Evolutionary conservation across 1,140 invertebrate species (phyloP).

Genomic region (Aphaenogaster floridana): DNA sequence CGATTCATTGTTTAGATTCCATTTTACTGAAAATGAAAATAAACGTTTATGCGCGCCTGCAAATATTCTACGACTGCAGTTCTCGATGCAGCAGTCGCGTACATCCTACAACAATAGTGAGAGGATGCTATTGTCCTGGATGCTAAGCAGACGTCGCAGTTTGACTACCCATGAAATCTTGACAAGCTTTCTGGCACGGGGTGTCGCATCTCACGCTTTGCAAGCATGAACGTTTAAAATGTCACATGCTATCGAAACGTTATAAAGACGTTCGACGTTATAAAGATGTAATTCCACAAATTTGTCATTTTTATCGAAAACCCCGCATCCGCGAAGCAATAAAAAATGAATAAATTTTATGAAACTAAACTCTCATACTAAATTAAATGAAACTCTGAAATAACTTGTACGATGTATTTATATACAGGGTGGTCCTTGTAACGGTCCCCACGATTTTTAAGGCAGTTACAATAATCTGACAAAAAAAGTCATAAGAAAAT

Average conservation of each 20-base stretch:
- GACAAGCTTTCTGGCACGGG: slow-evolving; percentile 40
- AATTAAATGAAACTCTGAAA: slow-evolving; percentile 16
- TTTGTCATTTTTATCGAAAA: not conserved
- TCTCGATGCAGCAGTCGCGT: not conserved
- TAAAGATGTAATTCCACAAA: not conserved
- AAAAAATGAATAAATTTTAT: not conserved
- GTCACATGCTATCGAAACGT: not conserved
- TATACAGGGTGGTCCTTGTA: too few relatives aligned
- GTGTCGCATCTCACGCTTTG: slow-evolving; percentile 40
- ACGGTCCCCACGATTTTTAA: too few relatives aligned
- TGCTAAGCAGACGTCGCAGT: slow-evolving; percentile 31
- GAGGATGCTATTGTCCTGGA: slow-evolving; percentile 37
- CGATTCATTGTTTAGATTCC: not conserved
- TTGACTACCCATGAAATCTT: slow-evolving; percentile 58
- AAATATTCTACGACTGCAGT: slow-evolving; percentile 37
- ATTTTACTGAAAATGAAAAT: not conserved
- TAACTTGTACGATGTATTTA: not conserved
- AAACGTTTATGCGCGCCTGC: not conserved
- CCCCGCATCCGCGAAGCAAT: not conserved
- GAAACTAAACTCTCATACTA: not conserved
- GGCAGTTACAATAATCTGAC: too few relatives aligned
- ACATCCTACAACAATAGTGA: slow-evolving; percentile 44
- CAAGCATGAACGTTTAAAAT: slow-evolving; percentile 14
- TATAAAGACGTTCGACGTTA: not conserved
- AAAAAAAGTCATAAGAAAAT: too few relatives aligned